phyloP scores from a whole-genome alignment of 2,888 invertebrate genomes.

The Trissolcus japonicus region DNA sequence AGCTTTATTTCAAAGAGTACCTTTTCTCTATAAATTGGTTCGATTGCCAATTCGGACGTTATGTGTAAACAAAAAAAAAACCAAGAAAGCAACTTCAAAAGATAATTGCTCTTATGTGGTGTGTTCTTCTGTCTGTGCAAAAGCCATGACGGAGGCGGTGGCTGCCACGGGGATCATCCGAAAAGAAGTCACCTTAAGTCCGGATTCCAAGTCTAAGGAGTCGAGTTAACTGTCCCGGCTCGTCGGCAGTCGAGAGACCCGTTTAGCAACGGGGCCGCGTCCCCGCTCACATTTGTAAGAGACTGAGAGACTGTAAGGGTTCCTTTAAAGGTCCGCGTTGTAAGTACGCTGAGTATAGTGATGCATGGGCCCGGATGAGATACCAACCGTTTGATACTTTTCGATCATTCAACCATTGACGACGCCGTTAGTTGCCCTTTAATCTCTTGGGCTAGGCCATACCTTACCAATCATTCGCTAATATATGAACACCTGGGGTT shows the following conservation, averaged over 20 bases:
- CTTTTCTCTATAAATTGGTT: slow-evolving; percentile 2
- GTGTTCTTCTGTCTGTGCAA: slow-evolving; percentile 64
- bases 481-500: slow-evolving; percentile 6
- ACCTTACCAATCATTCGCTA: not conserved
- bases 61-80: not conserved
- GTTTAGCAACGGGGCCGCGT: slow-evolving; percentile 48
- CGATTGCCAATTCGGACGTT: not conserved
- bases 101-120: slow-evolving; percentile 61
- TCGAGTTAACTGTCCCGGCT: slow-evolving; percentile 64
- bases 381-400: slow-evolving; percentile 24
- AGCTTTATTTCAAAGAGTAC: not conserved
- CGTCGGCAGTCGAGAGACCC: slow-evolving; percentile 50
- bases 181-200: slow-evolving; percentile 72
- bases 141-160: slow-evolving; percentile 74
- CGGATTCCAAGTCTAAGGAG: slow-evolving; percentile 66
- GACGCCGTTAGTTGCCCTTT: slow-evolving; percentile 20
- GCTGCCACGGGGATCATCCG: slow-evolving; percentile 75
- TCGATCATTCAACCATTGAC: slow-evolving; percentile 49
- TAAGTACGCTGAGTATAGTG: slow-evolving; percentile 72
- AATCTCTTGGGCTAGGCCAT: slow-evolving; percentile 1
- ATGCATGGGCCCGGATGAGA: slow-evolving; percentile 70
- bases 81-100: slow-evolving; percentile 29
- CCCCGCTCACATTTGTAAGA: slow-evolving; percentile 53
- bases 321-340: slow-evolving; percentile 68
- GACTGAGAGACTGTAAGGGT: slow-evolving; percentile 56